Evolutionary conservation across 2,888 invertebrate species (phyloP).

Genomic region (Druceiella hillmani): DNA sequence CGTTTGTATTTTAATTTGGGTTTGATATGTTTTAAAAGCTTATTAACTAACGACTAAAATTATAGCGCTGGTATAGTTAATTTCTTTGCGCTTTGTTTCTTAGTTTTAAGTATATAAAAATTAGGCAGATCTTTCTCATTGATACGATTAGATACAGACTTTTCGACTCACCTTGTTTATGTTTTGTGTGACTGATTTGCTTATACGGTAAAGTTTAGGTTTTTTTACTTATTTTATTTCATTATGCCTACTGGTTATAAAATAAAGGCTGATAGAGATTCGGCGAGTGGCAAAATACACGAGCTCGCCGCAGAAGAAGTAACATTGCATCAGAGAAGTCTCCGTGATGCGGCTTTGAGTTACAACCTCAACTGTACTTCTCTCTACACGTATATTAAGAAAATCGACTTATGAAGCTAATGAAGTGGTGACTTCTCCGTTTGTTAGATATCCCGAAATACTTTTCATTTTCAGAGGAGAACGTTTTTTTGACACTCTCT

Average conservation of each 20-base stretch:
- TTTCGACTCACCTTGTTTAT: too few species aligned
- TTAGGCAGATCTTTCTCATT: too few species aligned
- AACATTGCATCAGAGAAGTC: constrained; percentile 2
- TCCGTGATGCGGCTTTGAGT: constrained; percentile 10
- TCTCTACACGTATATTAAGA: constrained; percentile 6
- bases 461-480: constrained; percentile 8
- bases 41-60: too few species aligned
- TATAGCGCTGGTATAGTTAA: too few species aligned
- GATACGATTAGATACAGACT: too few species aligned
- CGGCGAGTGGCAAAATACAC: constrained; percentile 20
- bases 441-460: constrained; percentile 17
- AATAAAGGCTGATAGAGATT: constrained; percentile 19
- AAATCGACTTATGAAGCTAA: constrained; percentile 13
- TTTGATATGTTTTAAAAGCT: too few species aligned
- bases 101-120: too few species aligned
- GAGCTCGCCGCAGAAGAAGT: constrained; percentile 16
- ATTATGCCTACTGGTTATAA: constrained; percentile 17
- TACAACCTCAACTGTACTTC: constrained; percentile 9
- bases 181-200: too few species aligned
- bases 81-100: too few species aligned
- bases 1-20: too few species aligned
- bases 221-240: constrained; percentile 14
- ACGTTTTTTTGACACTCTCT: constrained; percentile 13
- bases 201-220: too few species aligned
- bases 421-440: constrained; percentile 13